Evolutionary conservation across 2,797 vertebrate genomes (phyloP), one percentile per base, ranked within the genome.

Genomic region (Labeo calbasu): DNA sequence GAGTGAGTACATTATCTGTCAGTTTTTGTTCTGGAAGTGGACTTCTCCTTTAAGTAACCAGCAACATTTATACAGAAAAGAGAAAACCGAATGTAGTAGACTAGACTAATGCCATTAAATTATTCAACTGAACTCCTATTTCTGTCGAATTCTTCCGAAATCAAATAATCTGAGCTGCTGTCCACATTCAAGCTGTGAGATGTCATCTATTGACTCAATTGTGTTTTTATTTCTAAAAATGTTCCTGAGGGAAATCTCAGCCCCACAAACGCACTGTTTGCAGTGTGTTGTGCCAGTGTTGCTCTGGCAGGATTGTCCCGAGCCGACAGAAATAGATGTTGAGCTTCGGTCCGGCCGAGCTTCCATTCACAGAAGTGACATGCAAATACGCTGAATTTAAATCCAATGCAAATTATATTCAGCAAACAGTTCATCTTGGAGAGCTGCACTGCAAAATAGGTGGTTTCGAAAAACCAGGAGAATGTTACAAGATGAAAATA

Each of bases 311-410:
- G 19, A 43, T 69, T 69, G 69, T 71, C n/a, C 43, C 8, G 55
- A 61, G 69, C 14, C 6, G 76, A 77, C 55, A 77, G 57, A 77
- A 77, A 77, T 77, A 77, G 40, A 61, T 77, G n/a, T 36, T 46
- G 75, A 46, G 13, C 19, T 57, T 36, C 12, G 40, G 73, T 76
- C 50, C 40, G 40, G 21, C 40, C 36, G 28, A 12, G 43, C 53
- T 36, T 77, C 36, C 77, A 51, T 66, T 66, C 77, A 79, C 77
- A 65, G 43, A 32, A 21, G 77, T 17, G 12, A 65, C 75, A 48
- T 77, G 57, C 40, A 25, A 77, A 63, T 32, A 21, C 3, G 4
- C 19, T 25, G 25, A 19, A 50, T 50, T 78, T 48, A 65, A 78
- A 78, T 65, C 50, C 25, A 65, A 50, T 50, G 15, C 43, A 9